Evolutionary conservation across 2,888 invertebrate species (phyloP), one percentile per base, ranked within the genome.

Genomic region (Byasa hedistus): DNA sequence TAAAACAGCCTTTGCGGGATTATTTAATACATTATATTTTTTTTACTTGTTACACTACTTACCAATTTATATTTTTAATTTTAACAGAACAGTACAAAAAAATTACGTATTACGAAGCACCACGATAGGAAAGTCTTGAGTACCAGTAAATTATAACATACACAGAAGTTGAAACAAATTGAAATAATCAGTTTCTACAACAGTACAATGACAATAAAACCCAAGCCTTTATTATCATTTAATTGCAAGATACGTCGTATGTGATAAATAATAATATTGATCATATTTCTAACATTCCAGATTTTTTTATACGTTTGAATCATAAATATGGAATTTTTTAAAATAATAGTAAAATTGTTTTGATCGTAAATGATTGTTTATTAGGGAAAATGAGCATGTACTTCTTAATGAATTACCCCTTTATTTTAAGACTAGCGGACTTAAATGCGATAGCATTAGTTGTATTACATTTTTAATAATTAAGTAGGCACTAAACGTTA

Each of bases 351-450:
- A 48, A 48, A 48, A n/a, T n/a, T 48, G 5, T 48, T n/a, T 5
- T 7, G 48, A 48, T n/a, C 3, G 19, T 48, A 48, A 48, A 48
- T 48, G n/a, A 7, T 48, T 48, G 15, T 39, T 15, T 39, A 15
- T 7, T n/a, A 54, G 44, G 27, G 44, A 60, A 67, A 65, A 54
- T 61, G 61, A 65, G 57, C 57, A 56, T 32, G 5, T 65, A 52
- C 48, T 64, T 64, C 66, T 68, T 64, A 66, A 15, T 62, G 59
- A 55, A 61, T 65, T 66, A 65, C 59, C 63, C 61, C 66, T 66
- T 70, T 71, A 71, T 68, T 75, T 76, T 82, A 87, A 84, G 89
- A 90, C 89, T 90, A 90, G 89, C 81, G 81, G 78, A 71, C 82
- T 85, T 86, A 84, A 78, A 84, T 77, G 77, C 77, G 68, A 72